phyloP scores from a whole-genome alignment of 2,113 vertebrate genomes.

The Lamprotornis superbus region DNA sequence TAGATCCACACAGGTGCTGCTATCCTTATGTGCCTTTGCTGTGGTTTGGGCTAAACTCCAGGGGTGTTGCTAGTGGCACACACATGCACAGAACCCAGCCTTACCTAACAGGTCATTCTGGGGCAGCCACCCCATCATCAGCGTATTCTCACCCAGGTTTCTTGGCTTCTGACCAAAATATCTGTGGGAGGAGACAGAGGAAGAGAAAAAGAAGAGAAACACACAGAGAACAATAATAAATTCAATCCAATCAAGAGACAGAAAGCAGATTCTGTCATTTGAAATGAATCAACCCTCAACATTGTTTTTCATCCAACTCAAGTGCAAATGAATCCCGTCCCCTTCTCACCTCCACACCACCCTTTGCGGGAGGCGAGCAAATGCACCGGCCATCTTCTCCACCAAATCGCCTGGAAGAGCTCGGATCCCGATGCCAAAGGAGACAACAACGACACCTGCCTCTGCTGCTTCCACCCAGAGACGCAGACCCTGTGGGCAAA shows the following conservation, averaged over 20 bases:
- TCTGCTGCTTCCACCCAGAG: constrained; percentile 66
- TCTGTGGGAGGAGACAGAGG: background rate
- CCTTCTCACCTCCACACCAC: constrained; percentile 65
- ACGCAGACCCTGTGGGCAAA: constrained; percentile 47
- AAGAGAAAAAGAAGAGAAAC: background rate
- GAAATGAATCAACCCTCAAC: background rate
- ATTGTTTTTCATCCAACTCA: background rate
- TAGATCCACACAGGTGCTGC: background rate
- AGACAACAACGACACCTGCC: constrained; percentile 58
- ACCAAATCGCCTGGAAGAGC: constrained; percentile 24
- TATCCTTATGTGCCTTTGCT: background rate
- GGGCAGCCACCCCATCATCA: constrained; percentile 66
- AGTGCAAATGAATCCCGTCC: background rate
- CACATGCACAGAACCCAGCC: background rate
- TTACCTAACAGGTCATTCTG: constrained; percentile 67
- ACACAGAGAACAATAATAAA: background rate
- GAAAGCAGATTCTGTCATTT: background rate
- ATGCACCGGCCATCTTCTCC: constrained; percentile 59
- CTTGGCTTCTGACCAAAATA: constrained; percentile 64
- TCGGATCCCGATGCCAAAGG: constrained; percentile 65
- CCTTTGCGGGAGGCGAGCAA: constrained; percentile 53
- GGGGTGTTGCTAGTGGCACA: background rate
- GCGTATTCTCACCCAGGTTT: constrained; percentile 52
- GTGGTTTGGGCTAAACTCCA: constrained; percentile 17
- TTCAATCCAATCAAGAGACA: background rate